These are phyloP conservation scores for Phorcus lineatus DNA, from an alignment of 2,888 invertebrate genomes.

Conservation along the genomic window DNA sequence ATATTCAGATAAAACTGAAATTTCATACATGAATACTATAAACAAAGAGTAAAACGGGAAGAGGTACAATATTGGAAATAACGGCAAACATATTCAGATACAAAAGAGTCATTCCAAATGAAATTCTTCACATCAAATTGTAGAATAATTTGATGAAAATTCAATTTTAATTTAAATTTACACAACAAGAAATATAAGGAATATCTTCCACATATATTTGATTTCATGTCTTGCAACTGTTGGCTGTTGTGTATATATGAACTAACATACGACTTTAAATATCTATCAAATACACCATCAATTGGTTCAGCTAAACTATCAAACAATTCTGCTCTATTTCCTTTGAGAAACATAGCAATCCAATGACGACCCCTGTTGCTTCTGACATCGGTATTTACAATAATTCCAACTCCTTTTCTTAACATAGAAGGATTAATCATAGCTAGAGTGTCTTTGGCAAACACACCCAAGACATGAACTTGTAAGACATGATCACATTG, in stretches of 20 bases:
- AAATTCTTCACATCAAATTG: slow-evolving; percentile 1
- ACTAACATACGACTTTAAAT: slow-evolving; percentile 3
- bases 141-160: background rate
- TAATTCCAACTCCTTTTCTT: background rate
- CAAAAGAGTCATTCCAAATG: background rate
- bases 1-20: background rate
- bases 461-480: slow-evolving; percentile 11
- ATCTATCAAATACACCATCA: slow-evolving; percentile 3
- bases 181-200: background rate
- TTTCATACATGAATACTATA: background rate
- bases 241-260: background rate
- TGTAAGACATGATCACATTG: background rate
- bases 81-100: background rate
- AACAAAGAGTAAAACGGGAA: background rate
- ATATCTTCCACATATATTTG: background rate
- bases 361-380: background rate
- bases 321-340: slow-evolving; percentile 18
- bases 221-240: background rate
- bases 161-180: background rate
- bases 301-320: slow-evolving; percentile 12
- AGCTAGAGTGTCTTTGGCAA: background rate
- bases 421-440: background rate
- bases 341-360: slow-evolving; percentile 17
- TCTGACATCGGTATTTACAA: background rate
- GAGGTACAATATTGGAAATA: slow-evolving; percentile 12